Evolutionary conservation across 2,888 invertebrate species (phyloP).

Genomic region (Zaprionus bogoriensis): DNA sequence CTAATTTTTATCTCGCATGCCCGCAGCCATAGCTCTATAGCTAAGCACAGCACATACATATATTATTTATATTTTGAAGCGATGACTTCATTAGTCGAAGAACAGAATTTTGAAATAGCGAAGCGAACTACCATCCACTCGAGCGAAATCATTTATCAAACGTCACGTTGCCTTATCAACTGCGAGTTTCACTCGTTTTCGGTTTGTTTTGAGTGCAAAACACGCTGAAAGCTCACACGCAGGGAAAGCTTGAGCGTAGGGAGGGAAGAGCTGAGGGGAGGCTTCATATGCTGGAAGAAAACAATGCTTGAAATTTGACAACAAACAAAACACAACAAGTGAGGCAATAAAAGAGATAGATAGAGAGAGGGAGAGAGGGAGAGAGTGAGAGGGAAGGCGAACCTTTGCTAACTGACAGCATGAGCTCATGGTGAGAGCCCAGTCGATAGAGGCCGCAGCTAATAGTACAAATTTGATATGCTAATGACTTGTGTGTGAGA

Average conservation of each 20-base stretch:
- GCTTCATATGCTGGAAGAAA: constrained; percentile 44
- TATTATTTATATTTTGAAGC: constrained; percentile 40
- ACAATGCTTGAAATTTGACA: constrained; percentile 68
- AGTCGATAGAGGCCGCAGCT: constrained; percentile 15
- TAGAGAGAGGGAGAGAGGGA: not conserved
- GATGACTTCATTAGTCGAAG: constrained; percentile 73
- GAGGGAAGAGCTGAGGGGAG: constrained; percentile 1
- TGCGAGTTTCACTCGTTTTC: constrained; percentile 34
- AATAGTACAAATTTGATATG: constrained; percentile 46
- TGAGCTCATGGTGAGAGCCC: constrained; percentile 51
- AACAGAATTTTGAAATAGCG: constrained; percentile 32
- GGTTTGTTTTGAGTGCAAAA: constrained; percentile 64
- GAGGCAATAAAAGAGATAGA: constrained; percentile 11
- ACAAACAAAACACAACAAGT: constrained; percentile 65
- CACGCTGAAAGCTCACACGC: constrained; percentile 29
- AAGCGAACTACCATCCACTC: constrained; percentile 51
- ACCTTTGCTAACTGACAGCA: constrained; percentile 19
- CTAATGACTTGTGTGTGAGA: constrained; percentile 44
- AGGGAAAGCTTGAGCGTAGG: not conserved
- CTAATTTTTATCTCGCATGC: constrained; percentile 19
- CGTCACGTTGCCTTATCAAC: constrained; percentile 52
- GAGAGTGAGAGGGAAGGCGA: not conserved
- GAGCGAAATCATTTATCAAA: constrained; percentile 63
- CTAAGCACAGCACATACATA: constrained; percentile 2
- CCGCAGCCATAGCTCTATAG: constrained; percentile 16